A percentile compares a stretch with the other conserved stretches of the same genome.
Evolutionary conservation across 2,113 vertebrate species (phyloP).

Genomic region (Pollimyrus isidori): DNA sequence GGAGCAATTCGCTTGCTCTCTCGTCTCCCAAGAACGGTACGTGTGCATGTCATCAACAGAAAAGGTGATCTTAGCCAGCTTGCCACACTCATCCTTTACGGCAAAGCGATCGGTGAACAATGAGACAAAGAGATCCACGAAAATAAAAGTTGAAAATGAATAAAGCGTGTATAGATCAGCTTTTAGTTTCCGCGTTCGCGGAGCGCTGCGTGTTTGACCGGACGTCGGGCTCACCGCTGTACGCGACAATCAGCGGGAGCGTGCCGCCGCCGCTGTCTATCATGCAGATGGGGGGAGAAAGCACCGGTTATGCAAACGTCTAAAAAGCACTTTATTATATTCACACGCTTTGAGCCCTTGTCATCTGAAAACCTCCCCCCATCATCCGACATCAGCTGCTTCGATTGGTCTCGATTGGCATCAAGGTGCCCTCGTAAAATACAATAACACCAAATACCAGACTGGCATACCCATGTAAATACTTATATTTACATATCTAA

Average conservation of each 20-base stretch:
- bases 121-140: not conserved
- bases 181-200: not conserved
- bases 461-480: not conserved
- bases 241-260: not conserved
- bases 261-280: not conserved
- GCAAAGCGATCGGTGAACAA: not conserved
- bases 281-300: not conserved
- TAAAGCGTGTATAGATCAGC: not conserved
- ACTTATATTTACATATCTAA: not conserved
- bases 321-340: not conserved
- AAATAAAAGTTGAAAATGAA: not conserved
- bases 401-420: not conserved
- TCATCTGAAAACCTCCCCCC: not conserved
- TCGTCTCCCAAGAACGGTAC: not conserved
- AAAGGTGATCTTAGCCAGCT: not conserved
- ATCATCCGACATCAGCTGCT: not conserved
- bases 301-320: not conserved
- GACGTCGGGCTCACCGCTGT: not conserved
- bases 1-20: not conserved
- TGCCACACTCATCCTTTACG: not conserved
- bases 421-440: not conserved
- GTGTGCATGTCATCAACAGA: not conserved
- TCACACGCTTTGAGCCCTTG: not conserved
- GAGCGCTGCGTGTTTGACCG: not conserved
- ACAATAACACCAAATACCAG: not conserved